phyloP scores from a whole-genome alignment of 2,113 vertebrate species.

The Ia io region DNA sequence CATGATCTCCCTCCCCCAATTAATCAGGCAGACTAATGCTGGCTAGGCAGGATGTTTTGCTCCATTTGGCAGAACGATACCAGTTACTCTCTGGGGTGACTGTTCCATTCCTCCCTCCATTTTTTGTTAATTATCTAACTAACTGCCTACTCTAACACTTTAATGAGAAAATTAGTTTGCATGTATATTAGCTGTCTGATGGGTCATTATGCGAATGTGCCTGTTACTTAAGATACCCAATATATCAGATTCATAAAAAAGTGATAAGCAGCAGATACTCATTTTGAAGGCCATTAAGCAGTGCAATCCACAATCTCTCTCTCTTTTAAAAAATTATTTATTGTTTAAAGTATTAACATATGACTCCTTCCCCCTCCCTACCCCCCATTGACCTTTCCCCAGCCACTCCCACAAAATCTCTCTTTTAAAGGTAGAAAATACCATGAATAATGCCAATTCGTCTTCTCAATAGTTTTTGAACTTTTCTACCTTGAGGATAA shows the following conservation, averaged over 20 bases:
- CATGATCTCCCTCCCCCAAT: background rate
- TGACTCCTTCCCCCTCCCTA: too few relatives aligned
- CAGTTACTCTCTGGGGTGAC: background rate
- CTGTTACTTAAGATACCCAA: constrained; percentile 18
- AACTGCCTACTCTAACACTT: background rate
- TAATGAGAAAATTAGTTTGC: background rate
- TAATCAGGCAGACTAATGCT: background rate
- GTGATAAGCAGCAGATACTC: background rate
- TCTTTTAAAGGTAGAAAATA: constrained; percentile 19
- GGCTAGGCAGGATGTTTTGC: background rate
- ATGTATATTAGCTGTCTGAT: background rate
- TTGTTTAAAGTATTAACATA: too few relatives aligned
- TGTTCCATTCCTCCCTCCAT: background rate
- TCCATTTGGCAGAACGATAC: background rate
- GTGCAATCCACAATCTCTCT: background rate
- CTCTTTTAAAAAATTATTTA: too few relatives aligned
- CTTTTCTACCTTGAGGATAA: background rate
- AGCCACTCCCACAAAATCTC: background rate
- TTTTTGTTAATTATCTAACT: background rate
- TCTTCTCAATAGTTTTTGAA: background rate
- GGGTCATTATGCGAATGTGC: background rate
- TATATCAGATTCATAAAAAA: constrained; percentile 13
- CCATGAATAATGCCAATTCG: background rate
- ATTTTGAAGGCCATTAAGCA: constrained; percentile 5
- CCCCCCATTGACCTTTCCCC: too few relatives aligned